These are phyloP conservation scores for Cerastis leucographa DNA, from an alignment of 2,888 invertebrate species.

Conservation along the genomic window DNA sequence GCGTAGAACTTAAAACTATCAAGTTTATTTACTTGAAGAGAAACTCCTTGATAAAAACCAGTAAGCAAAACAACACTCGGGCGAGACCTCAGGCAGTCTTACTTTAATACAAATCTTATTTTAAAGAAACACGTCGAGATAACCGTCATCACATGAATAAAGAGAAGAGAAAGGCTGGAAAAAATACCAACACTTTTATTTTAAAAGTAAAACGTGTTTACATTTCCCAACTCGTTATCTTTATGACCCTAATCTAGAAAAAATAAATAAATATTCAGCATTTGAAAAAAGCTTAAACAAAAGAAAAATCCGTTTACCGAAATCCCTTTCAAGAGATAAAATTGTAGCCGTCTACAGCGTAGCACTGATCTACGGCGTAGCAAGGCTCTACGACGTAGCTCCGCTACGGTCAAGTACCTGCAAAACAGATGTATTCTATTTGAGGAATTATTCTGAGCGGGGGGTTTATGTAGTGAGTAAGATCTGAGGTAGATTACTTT, in stretches of 20 bases:
- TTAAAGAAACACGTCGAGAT: conserved; percentile 4
- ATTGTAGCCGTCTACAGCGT: conserved; percentile 39
- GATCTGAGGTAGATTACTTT: conserved; percentile 36
- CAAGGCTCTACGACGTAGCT: conserved; percentile 45
- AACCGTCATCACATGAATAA: conserved; percentile 1
- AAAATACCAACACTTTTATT: conserved; percentile 19
- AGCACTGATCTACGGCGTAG: conserved; percentile 47
- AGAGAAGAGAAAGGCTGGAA: neutral
- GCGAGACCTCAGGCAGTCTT: too few relatives aligned
- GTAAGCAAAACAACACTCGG: neutral
- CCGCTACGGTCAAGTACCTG: conserved; percentile 35
- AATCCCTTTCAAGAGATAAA: conserved; percentile 29
- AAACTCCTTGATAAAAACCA: neutral
- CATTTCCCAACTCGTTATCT: conserved; percentile 39
- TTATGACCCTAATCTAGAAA: conserved; percentile 13
- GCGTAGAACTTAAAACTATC: neutral
- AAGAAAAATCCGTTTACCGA: conserved; percentile 27
- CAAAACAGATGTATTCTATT: conserved; percentile 38
- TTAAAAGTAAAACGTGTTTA: conserved; percentile 5
- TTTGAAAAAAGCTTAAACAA: conserved; percentile 23
- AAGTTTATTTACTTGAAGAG: neutral
- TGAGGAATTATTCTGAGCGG: conserved; percentile 31
- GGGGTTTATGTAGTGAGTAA: conserved; percentile 29
- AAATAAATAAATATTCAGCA: conserved; percentile 13
- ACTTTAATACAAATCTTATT: conserved; percentile 5